phyloP scores from a whole-genome alignment of 2,888 invertebrate genomes.

The Caenorhabditis virilis region DNA sequence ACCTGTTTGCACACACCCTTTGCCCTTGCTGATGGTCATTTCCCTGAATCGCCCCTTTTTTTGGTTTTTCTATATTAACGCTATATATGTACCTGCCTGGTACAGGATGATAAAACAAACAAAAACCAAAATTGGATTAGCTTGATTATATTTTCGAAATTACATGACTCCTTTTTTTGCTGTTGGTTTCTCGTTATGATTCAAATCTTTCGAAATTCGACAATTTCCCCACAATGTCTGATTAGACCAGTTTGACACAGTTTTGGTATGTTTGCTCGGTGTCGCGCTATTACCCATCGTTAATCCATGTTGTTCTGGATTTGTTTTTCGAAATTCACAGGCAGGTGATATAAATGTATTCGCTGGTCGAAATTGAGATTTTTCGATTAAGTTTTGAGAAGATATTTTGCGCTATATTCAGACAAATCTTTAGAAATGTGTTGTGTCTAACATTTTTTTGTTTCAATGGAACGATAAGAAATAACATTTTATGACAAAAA shows the following conservation, averaged over 20 bases:
- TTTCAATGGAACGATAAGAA: too few species aligned
- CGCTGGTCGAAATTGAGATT: background rate
- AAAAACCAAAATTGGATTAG: constrained; percentile 7
- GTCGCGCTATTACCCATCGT: constrained; percentile 28
- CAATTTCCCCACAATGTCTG: constrained; percentile 9
- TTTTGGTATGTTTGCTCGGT: constrained; percentile 36
- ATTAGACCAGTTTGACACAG: constrained; percentile 11
- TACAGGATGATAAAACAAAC: constrained; percentile 32
- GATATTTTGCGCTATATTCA: too few species aligned
- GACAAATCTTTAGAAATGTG: too few species aligned
- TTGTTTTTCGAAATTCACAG: background rate
- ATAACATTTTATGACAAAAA: too few species aligned
- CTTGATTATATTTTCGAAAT: background rate
- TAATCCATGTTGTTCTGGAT: background rate
- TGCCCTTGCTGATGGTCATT: background rate
- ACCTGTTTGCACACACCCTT: constrained; percentile 28
- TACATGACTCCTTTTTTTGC: too few species aligned
- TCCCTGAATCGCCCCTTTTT: background rate
- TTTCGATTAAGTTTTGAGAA: too few species aligned
- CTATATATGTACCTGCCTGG: too few species aligned
- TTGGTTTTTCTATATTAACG: background rate
- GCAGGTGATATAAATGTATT: background rate
- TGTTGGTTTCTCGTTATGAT: too few species aligned
- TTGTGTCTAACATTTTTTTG: too few species aligned
- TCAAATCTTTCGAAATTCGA: background rate